Evolutionary conservation across 2,888 invertebrate genomes (phyloP).

Genomic region (Buathra laborator): DNA sequence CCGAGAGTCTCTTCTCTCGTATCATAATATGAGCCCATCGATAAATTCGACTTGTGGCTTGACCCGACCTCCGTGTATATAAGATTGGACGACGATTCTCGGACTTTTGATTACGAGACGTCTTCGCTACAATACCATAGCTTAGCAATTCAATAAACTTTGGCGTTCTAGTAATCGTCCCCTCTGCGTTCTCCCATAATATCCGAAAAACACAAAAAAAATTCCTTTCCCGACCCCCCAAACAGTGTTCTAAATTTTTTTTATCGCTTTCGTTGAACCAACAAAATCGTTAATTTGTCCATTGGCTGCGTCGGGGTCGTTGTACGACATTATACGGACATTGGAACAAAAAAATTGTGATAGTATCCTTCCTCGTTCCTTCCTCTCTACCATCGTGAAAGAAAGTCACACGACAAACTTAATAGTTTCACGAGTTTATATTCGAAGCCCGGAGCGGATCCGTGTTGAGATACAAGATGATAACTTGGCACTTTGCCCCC

Average conservation of each 20-base stretch:
- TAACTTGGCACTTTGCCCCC: slow-evolving; percentile 77
- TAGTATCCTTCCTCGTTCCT: neutral
- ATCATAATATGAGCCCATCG: slow-evolving; percentile 33
- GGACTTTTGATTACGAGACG: slow-evolving; percentile 26
- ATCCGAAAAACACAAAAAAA: neutral
- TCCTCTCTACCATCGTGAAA: slow-evolving; percentile 3
- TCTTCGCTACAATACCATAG: neutral
- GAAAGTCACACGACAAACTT: slow-evolving; percentile 36
- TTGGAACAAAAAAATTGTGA: neutral
- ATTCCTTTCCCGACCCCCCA: neutral
- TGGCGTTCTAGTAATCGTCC: neutral
- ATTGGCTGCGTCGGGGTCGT: neutral
- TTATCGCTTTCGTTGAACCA: neutral
- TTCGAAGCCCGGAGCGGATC: slow-evolving; percentile 34
- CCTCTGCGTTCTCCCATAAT: neutral
- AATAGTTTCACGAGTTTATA: neutral
- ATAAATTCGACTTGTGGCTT: slow-evolving; percentile 53
- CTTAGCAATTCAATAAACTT: neutral
- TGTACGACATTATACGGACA: neutral
- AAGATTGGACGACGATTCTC: slow-evolving; percentile 46
- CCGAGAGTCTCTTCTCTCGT: slow-evolving; percentile 9
- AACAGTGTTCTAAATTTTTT: neutral
- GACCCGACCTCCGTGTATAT: slow-evolving; percentile 35
- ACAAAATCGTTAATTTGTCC: neutral
- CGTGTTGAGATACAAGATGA: slow-evolving; percentile 69